A percentile compares a stretch with the other conserved stretches of the same genome.
These are phyloP conservation scores for Drosophila aff. DNA, from an alignment of 1,140 invertebrate species.

Conservation along the genomic window DNA sequence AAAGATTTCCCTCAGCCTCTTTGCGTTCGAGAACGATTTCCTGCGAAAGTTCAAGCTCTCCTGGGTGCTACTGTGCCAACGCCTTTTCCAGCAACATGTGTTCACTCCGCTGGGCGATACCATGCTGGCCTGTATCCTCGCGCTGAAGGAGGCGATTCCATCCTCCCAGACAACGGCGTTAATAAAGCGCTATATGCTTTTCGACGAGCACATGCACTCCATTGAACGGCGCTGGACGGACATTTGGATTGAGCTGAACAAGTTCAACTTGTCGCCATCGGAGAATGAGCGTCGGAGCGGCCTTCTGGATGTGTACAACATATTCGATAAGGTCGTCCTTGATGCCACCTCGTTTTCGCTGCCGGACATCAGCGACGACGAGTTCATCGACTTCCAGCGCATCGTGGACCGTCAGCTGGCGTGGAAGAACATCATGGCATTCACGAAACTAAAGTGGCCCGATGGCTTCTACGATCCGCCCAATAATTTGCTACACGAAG, in stretches of 20 bases:
- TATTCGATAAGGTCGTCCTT: slow-evolving; percentile 82
- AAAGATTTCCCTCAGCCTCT: slow-evolving; percentile 77
- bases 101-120: slow-evolving; percentile 76
- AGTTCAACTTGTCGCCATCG: slow-evolving; percentile 79
- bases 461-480: slow-evolving; percentile 80
- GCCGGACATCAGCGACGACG: slow-evolving; percentile 77
- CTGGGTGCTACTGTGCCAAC: slow-evolving; percentile 82
- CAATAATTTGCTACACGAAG: slow-evolving; percentile 76
- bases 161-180: slow-evolving; percentile 68
- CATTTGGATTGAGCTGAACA: slow-evolving; percentile 80
- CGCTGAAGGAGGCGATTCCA: slow-evolving; percentile 74
- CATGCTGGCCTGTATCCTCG: slow-evolving; percentile 81
- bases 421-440: slow-evolving; percentile 84
- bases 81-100: slow-evolving; percentile 84
- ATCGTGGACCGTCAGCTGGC: slow-evolving; percentile 79
- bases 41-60: slow-evolving; percentile 81
- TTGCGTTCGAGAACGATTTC: slow-evolving; percentile 84
- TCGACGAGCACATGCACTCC: slow-evolving; percentile 83
- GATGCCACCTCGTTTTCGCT: slow-evolving; percentile 79
- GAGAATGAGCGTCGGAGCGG: slow-evolving; percentile 77
- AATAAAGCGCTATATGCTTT: slow-evolving; percentile 80
- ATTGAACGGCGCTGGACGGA: slow-evolving; percentile 81
- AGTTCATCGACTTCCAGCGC: slow-evolving; percentile 80
- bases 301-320: slow-evolving; percentile 79
- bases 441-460: slow-evolving; percentile 79